Evolutionary conservation across 1,140 invertebrate genomes (phyloP), one percentile per base, ranked within the genome.

Genomic region (Drosophila repletoides): DNA sequence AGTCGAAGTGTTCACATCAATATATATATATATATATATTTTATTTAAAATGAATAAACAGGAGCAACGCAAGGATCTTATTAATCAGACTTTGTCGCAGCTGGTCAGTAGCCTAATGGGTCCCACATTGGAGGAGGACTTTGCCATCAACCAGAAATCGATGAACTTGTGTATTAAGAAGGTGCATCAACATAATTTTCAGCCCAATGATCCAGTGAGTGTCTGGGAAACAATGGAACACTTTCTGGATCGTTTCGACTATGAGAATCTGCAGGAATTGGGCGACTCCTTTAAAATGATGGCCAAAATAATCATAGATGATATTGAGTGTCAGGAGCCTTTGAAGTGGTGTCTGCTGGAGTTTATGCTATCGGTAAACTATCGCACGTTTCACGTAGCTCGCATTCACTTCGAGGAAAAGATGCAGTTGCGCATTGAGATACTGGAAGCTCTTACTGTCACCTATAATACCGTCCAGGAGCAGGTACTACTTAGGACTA

Each of bases 281-380:
- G 74, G 24, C 1, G 46, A 59, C 0, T 36, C 72, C 0, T 29
- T 72, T 0, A 15, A 45, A 14, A 17, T 28, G 15, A 33, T 76
- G 14, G 45, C 40, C 7, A 48, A 51, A 15, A 15, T 63, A 2
- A 5, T 76, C 1, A 17, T 77, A 9, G 51, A 45, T 1, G 51
- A 77, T 24, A 7, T 19, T 0, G 5, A 40, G 2, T 9, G 1
- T 5, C 14, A 28, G 4, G 15, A 19, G 3, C 3, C 26, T 1
- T 10, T 67, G 0, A 49, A 64, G 12, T 59, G 58, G 45, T 10
- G 26, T 0, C 1, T 71, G 0, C 1, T 76, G 0, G 72, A 76
- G 2, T 76, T 76, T 28, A 14, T 76, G 68, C 56, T 76, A 1
- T 63, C 38, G 0, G 74, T 72, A 1, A 76, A 63, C 34, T 68